phyloP scores from a whole-genome alignment of 2,113 vertebrate genomes.

The Pavo muticus region DNA sequence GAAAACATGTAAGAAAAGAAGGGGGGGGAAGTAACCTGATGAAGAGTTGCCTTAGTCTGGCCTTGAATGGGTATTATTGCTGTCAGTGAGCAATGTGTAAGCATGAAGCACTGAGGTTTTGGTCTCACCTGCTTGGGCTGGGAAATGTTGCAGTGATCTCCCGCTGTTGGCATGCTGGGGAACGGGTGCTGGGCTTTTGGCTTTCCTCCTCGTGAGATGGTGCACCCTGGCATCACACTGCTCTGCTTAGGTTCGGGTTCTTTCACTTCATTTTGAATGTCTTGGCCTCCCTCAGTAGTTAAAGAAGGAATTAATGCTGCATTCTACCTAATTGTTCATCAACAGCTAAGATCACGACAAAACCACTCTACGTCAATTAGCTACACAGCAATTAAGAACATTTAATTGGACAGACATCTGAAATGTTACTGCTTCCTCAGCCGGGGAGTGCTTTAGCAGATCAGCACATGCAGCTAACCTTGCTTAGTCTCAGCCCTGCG shows the following conservation, averaged over 20 bases:
- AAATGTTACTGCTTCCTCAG: neutral
- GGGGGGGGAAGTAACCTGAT: neutral
- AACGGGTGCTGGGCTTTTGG: neutral
- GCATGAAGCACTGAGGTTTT: neutral
- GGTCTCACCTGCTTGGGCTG: neutral
- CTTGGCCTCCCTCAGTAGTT: neutral
- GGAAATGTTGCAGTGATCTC: neutral
- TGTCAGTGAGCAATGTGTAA: neutral
- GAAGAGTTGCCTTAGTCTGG: neutral
- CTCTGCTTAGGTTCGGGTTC: neutral
- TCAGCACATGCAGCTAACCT: neutral
- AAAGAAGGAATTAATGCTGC: neutral
- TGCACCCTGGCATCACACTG: accelerated
- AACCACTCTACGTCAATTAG: neutral
- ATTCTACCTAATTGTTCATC: neutral
- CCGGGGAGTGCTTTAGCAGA: neutral
- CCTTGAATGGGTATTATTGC: accelerated
- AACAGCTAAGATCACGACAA: neutral
- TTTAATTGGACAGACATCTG: neutral
- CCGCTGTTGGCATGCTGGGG: accelerated
- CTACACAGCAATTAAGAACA: neutral
- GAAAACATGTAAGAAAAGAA: neutral
- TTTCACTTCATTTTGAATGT: neutral
- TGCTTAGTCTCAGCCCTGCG: neutral
- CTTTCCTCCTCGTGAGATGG: neutral